These are phyloP conservation scores for Anser cygnoides DNA, from an alignment of 2,113 vertebrate genomes.

Conservation along the genomic window DNA sequence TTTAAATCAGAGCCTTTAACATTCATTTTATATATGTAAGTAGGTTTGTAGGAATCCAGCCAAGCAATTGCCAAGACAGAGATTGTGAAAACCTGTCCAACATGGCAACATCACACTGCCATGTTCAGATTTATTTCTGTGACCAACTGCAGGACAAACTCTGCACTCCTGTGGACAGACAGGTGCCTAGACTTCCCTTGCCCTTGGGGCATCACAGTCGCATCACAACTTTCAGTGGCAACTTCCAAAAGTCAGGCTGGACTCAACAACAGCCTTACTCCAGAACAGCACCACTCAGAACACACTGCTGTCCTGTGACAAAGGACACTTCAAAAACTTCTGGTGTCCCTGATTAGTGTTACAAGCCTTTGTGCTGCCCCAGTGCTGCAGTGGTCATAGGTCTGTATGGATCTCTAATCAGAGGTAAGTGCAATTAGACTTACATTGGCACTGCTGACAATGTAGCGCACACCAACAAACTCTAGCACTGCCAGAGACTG, in stretches of 20 bases:
- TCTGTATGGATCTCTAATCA: neutral
- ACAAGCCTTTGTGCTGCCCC: neutral
- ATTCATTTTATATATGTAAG: neutral
- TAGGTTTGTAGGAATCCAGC: neutral
- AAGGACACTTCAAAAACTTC: neutral
- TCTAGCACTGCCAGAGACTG: neutral
- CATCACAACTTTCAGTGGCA: neutral
- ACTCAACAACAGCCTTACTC: neutral
- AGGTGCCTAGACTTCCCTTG: neutral
- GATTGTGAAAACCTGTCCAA: neutral
- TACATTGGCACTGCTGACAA: neutral
- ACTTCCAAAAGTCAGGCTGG: neutral
- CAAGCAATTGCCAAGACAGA: neutral
- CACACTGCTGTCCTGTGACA: neutral
- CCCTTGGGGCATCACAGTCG: neutral
- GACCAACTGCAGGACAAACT: neutral
- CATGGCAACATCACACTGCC: rapidly evolving
- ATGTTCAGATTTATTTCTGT: neutral
- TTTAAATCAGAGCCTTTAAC: neutral
- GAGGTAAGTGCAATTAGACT: neutral
- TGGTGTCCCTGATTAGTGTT: neutral
- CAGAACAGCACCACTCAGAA: neutral
- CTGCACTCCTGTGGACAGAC: neutral
- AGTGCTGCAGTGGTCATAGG: neutral
- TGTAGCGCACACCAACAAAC: neutral